Evolutionary conservation across 2,888 invertebrate species (phyloP).

Genomic region (Bembecia ichneumoniformis): DNA sequence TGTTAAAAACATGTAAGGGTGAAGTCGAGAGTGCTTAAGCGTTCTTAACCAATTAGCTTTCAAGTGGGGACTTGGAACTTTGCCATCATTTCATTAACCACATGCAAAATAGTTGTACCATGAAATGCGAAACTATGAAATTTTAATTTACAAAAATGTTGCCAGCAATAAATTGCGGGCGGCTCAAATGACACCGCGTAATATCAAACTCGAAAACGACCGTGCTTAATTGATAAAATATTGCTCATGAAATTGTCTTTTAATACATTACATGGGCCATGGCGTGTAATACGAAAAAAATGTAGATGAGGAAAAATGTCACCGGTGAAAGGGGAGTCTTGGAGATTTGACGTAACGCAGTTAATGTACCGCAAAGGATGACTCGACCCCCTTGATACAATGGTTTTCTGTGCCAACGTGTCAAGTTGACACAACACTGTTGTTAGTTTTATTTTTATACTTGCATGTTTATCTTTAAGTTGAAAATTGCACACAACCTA

Average conservation of each 20-base stretch:
- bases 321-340: constrained; percentile 37
- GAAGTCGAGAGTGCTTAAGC: background rate
- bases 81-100: constrained; percentile 28
- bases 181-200: constrained; percentile 32
- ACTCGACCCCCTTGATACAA: constrained; percentile 28
- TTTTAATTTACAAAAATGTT: constrained; percentile 46
- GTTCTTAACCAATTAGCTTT: constrained; percentile 2
- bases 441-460: constrained; percentile 2
- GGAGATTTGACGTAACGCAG: constrained; percentile 28
- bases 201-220: constrained; percentile 46
- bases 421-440: constrained; percentile 8
- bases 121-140: constrained; percentile 31
- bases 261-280: constrained; percentile 62
- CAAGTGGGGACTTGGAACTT: constrained; percentile 14
- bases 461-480: constrained; percentile 12
- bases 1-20: background rate
- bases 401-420: constrained; percentile 17
- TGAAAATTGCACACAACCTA: constrained; percentile 11
- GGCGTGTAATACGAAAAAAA: constrained; percentile 53
- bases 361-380: constrained; percentile 49
- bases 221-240: constrained; percentile 65
- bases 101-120: constrained; percentile 29
- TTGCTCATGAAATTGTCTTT: constrained; percentile 46
- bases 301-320: constrained; percentile 60
- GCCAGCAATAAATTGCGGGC: constrained; percentile 15